These are phyloP conservation scores for Himalopsyche kuldschensis DNA, from an alignment of 2,888 invertebrate species.

Conservation along the genomic window DNA sequence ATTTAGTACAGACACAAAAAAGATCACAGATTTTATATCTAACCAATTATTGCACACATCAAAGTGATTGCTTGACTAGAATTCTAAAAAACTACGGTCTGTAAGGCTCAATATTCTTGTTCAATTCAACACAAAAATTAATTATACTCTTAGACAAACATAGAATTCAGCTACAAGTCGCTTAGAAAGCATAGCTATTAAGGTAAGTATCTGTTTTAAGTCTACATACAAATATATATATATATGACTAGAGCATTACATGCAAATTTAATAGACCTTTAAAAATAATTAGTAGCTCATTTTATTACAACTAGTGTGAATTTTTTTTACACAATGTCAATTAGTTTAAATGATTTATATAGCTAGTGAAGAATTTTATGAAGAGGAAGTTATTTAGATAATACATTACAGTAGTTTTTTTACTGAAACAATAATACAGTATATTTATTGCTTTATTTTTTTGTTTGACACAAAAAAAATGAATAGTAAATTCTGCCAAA, in stretches of 20 bases:
- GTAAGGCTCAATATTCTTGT: neutral
- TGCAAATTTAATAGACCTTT: neutral
- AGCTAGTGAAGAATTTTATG: too few species aligned
- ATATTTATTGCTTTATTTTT: too few species aligned
- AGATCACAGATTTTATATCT: neutral
- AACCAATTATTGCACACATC: neutral
- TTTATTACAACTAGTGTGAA: neutral
- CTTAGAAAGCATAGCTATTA: neutral
- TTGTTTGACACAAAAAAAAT: too few species aligned
- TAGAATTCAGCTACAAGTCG: neutral
- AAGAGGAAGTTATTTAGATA: too few species aligned
- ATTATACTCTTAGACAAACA: neutral
- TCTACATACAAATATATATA: neutral
- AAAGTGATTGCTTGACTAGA: neutral
- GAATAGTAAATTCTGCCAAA: too few species aligned
- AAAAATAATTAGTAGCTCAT: neutral
- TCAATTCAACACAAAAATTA: neutral
- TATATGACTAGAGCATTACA: neutral
- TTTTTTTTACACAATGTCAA: neutral
- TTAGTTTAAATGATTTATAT: too few species aligned
- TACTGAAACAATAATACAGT: too few species aligned
- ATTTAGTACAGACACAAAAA: neutral
- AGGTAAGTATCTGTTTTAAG: neutral
- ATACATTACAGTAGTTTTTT: too few species aligned
- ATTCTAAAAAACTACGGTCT: neutral